Evolutionary conservation across 2,888 invertebrate genomes (phyloP).

Genomic region (Drosophila aldrichi): DNA sequence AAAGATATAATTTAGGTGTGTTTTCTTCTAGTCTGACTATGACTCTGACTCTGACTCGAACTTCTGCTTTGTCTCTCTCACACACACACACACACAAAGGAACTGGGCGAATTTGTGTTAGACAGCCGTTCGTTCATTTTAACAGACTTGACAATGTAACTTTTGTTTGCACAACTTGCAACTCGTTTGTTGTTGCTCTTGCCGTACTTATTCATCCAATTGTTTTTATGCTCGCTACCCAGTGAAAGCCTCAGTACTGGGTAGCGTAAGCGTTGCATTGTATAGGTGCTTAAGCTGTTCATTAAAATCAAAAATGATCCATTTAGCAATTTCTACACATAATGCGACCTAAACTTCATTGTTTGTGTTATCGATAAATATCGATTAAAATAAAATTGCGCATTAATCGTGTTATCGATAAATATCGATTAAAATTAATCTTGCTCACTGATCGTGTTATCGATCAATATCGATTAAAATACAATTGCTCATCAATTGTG

Average conservation of each 20-base stretch:
- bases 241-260: background rate
- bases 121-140: slow-evolving; percentile 45
- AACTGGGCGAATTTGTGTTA: slow-evolving; percentile 17
- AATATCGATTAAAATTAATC: no score
- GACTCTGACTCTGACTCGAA: background rate
- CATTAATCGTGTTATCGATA: no score
- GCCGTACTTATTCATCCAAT: slow-evolving; percentile 5
- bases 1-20: background rate
- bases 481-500: no score
- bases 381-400: no score
- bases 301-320: no score
- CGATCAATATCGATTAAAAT: no score
- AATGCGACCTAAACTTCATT: no score
- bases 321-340: no score
- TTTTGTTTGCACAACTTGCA: slow-evolving; percentile 42
- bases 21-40: background rate
- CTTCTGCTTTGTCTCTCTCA: slow-evolving; percentile 5
- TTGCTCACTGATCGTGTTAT: no score
- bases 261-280: background rate
- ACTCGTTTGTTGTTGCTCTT: slow-evolving; percentile 13
- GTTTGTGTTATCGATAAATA: no score
- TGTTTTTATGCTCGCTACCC: slow-evolving; percentile 10
- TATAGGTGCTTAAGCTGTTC: no score
- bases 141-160: slow-evolving; percentile 41
- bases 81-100: slow-evolving; percentile 8